Base-by-base conservation (phyloP, 1,140 invertebrate species). In the Aphelinus atriplicis region DNA sequence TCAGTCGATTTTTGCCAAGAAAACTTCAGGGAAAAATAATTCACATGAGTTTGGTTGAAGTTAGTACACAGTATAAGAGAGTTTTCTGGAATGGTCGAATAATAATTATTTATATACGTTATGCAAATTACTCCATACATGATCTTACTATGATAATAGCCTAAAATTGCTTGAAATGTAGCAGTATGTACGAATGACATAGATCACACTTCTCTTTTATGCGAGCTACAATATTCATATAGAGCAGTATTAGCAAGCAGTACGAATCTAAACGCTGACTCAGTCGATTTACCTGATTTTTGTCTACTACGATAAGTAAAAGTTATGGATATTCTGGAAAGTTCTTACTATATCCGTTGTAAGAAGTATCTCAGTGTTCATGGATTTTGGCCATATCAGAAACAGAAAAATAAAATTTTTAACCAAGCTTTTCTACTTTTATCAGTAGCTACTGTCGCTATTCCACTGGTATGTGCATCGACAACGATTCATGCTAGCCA, bases 291-390 rank as follows among this genome's bases (percentile, higher is more conserved):
- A 26, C 26, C 26, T 26, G 26, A 26, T 26, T 26, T 26, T 26
- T 26, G 26, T 26, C 26, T 26, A 26, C 26, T 26, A 26, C 26
- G 26, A 26, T 26, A 26, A 26, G 9, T 7, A 63, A 55, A 55
- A 60, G 53, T 48, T 9, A 75, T 75, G 61, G 61, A 70, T 58
- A 56, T 51, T 58, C 57, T 64, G 6, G 43, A 70, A 1, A 75
- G 46, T 10, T n/a, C 55, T 7, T 70, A 65, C 10, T 64, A 70
- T 48, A 43, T 51, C n/a, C 61, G 66, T 0, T 64, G 53, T 6
- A 70, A 75, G 2, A 69, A 6, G n/a, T 75, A 56, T 69, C 69
- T 75, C 43, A 63, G 53, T n/a, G 63, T 69, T 57, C 69, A 7
- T n/a, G 72, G 65, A 7, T 60, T 55, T 2, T 74, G 58, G 65